Evolutionary conservation across 2,113 vertebrate genomes (phyloP), one percentile per base, ranked within the genome.

Genomic region (Caranx melampygus): DNA sequence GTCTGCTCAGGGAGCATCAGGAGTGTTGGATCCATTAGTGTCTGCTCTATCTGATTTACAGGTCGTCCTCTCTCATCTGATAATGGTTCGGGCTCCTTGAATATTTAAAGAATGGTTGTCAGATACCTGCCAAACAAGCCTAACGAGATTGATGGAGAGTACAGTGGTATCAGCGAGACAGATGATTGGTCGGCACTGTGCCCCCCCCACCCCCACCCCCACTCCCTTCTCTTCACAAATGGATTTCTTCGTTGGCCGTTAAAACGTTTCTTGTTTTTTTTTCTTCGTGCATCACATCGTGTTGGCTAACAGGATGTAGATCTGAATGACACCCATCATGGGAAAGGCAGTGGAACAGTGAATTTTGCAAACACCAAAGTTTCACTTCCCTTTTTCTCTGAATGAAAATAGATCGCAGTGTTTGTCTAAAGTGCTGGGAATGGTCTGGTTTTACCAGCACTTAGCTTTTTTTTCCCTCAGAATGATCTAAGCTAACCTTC

Each of bases 31-130:
- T 92, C 90, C 91, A 92, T 93, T 93, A 92, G 92, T 74, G 87
- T 83, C 72, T 40, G 72, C 88, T 84, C 83, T 79, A 90, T 93
- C 92, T 91, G 92, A 93, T 93, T 91, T 91, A 92, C 86, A 82
- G 88, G 85, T 86, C 52, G 64, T 72, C 79, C 87, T 85, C 79
- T 88, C 89, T 82, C 87, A 91, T 91, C 88, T 90, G 90, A 92
- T 91, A 91, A 89, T 91, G 91, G 69, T 59, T 85, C 77, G 20
- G 89, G 82, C 83, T 88, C 79, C 83, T 88, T 91, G 91, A 91
- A 91, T 93, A 91, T 92, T 92, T 93, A 92, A 94, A 91, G 89
- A 85, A 78, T 49, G 75, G 78, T 86, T 88, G 89, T 92, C 86
- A 91, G 91, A 90, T 91, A 91, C 87, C 86, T 88, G 85, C 90